Conservation (phyloP, 1,140 invertebrate species). For the Drosophila kanapiae region DNA sequence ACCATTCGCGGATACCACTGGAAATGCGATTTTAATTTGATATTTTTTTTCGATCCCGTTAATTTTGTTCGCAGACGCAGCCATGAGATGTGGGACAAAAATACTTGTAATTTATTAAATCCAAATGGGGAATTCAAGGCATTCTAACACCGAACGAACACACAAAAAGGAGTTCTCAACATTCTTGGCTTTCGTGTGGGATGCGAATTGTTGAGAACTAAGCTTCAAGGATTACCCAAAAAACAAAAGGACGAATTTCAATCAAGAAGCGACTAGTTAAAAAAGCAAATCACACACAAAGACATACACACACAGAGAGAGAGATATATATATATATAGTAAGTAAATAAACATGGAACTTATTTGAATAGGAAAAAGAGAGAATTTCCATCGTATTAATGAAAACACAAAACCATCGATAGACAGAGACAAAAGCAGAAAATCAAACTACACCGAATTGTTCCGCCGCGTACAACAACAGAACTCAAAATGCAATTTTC, state of each 20-base stretch:
- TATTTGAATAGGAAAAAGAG: slow-evolving; percentile 20
- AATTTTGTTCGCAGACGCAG: slow-evolving; percentile 49
- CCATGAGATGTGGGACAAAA: slow-evolving; percentile 35
- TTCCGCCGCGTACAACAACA: slow-evolving; percentile 35
- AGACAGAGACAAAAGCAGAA: slow-evolving; percentile 42
- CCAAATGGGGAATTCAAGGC: slow-evolving; percentile 28
- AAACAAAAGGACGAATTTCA: slow-evolving; percentile 47
- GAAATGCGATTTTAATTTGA: slow-evolving; percentile 43
- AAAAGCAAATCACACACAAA: slow-evolving; percentile 45
- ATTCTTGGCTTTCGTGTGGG: slow-evolving; percentile 38
- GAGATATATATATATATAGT: neutral
- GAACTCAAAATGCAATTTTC: slow-evolving; percentile 73
- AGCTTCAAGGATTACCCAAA: slow-evolving; percentile 44
- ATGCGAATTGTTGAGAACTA: slow-evolving; percentile 40
- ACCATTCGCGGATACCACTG: slow-evolving; percentile 85
- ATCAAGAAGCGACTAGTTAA: slow-evolving; percentile 51
- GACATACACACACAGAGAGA: slow-evolving; percentile 12
- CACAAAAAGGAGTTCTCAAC: slow-evolving; percentile 36
- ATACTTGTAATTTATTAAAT: slow-evolving; percentile 45
- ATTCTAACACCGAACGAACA: slow-evolving; percentile 39
- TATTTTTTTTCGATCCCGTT: slow-evolving; percentile 42
- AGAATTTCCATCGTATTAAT: slow-evolving; percentile 16
- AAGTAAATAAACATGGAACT: slow-evolving; percentile 21
- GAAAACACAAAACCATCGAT: slow-evolving; percentile 26
- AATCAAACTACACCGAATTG: slow-evolving; percentile 57